These are phyloP conservation scores for Kudoa iwatai DNA, from an alignment of 30 jellyfish, hydroid and myxozoan species.

Conservation along the genomic window DNA sequence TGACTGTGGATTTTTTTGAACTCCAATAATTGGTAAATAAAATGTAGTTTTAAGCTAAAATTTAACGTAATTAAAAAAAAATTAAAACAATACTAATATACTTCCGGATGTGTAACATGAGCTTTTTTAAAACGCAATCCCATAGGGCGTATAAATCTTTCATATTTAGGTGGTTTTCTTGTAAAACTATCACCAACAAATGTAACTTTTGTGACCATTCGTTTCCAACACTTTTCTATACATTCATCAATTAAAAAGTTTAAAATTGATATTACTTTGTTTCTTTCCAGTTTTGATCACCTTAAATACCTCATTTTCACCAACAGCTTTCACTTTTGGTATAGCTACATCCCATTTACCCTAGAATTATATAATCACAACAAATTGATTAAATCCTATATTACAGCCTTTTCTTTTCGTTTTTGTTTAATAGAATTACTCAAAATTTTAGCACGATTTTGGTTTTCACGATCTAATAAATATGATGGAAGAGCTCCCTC, in stretches of 20 bases:
- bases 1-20: conserved; percentile 83
- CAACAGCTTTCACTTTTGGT: conserved; percentile 82
- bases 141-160: conserved; percentile 87
- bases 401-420: conserved; percentile 82
- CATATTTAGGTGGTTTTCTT: conserved; percentile 91
- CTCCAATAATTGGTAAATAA: conserved; percentile 82
- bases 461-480: conserved; percentile 78
- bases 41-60: conserved; percentile 63
- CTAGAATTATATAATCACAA: no score
- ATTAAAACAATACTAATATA: no score
- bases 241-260: no score
- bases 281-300: conserved; percentile 78
- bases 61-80: no score
- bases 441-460: conserved; percentile 51
- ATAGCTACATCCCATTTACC: conserved; percentile 97
- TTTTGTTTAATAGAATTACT: conserved; percentile 79
- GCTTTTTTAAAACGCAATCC: conserved; percentile 74
- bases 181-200: conserved; percentile 88
- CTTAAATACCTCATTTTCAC: conserved; percentile 82
- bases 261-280: conserved; percentile 8
- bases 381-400: conserved; percentile 3
- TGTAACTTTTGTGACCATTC: conserved; percentile 87
- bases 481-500: conserved; percentile 97
- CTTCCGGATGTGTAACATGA: conserved; percentile 99
- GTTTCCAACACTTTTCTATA: conserved; percentile 70